Conservation (phyloP, 2,797 vertebrate species). For the Varecia variegata region DNA sequence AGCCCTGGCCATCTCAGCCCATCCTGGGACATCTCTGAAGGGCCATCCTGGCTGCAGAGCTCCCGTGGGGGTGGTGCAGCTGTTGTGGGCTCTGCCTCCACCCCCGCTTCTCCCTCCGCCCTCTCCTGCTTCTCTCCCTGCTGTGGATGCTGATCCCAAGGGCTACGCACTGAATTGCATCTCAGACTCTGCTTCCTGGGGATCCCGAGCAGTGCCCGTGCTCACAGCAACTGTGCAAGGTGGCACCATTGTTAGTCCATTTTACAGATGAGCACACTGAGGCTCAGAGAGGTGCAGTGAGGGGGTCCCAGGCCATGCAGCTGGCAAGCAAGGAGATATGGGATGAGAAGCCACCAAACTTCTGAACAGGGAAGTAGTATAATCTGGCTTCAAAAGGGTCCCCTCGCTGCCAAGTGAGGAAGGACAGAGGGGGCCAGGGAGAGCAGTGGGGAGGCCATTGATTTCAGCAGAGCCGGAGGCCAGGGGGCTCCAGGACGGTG, state of each 20-base stretch:
- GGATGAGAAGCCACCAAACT: background rate
- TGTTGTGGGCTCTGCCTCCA: background rate
- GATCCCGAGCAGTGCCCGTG: background rate
- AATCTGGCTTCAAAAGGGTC: background rate
- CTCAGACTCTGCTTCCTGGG: background rate
- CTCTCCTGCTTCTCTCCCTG: background rate
- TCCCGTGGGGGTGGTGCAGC: background rate
- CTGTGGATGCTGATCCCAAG: background rate
- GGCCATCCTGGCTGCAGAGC: background rate
- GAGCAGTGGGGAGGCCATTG: background rate
- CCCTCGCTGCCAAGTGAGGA: background rate
- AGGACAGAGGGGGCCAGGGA: background rate
- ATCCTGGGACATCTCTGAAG: background rate
- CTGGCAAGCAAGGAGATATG: background rate
- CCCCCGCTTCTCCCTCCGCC: background rate
- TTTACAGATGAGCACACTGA: background rate
- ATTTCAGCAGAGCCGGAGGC: rapidly evolving
- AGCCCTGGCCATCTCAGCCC: background rate
- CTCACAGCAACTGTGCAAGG: background rate
- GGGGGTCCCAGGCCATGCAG: background rate
- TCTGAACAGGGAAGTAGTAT: background rate
- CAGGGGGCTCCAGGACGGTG: rapidly evolving
- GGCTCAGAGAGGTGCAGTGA: background rate
- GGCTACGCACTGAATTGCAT: rapidly evolving
- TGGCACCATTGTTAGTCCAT: rapidly evolving